These are phyloP conservation scores for Agrenia bidenticulata DNA, from an alignment of 2,888 invertebrate species.

Conservation along the genomic window DNA sequence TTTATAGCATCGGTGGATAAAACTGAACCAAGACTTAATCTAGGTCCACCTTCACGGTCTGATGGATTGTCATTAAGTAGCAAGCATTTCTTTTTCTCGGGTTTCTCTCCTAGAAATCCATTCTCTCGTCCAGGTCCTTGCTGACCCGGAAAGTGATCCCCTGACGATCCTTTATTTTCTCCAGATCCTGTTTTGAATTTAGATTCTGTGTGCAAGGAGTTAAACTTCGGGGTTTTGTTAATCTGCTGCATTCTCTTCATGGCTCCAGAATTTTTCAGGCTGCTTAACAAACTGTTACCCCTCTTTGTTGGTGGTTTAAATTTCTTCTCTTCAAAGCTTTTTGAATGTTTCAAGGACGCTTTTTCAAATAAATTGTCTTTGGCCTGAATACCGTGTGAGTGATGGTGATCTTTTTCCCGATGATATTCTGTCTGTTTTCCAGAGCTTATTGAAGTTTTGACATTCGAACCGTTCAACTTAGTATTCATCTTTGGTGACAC, in stretches of 20 bases:
- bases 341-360: conserved; percentile 60
- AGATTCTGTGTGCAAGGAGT: not conserved
- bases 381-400: not conserved
- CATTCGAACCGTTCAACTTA: not conserved
- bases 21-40: conserved; percentile 81
- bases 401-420: conserved; percentile 2
- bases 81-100: conserved; percentile 49
- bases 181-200: conserved; percentile 1
- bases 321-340: conserved; percentile 65
- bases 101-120: conserved; percentile 19
- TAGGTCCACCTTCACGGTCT: conserved; percentile 67
- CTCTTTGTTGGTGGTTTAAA: conserved; percentile 56
- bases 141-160: not conserved
- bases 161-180: conserved; percentile 17
- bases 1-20: conserved; percentile 69
- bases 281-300: conserved; percentile 31
- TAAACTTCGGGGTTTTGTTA: conserved; percentile 26
- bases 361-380: not conserved
- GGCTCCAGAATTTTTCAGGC: conserved; percentile 29
- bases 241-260: conserved; percentile 37
- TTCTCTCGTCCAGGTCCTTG: not conserved
- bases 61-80: conserved; percentile 50
- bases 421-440: not conserved
- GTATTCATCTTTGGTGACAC: not conserved
- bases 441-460: not conserved